Conservation (phyloP, 2,888 invertebrate species). For the Bhutanitis thaidina region DNA sequence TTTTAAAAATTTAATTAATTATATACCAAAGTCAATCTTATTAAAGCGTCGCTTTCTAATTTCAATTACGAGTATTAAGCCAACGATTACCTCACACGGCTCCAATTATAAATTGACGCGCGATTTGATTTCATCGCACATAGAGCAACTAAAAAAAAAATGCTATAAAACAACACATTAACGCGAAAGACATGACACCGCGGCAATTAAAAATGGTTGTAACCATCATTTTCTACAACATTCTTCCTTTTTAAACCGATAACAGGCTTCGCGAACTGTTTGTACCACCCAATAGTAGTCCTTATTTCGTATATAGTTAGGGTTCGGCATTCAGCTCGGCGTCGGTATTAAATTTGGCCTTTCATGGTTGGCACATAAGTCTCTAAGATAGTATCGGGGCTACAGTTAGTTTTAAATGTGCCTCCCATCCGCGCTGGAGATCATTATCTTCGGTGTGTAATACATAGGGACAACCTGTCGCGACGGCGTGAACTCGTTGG, state of each 20-base stretch:
- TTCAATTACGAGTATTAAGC: too few species aligned
- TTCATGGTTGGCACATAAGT: background rate
- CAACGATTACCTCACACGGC: background rate
- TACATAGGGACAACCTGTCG: background rate
- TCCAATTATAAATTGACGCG: background rate
- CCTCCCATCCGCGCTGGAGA: background rate
- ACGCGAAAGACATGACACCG: background rate
- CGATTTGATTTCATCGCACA: background rate
- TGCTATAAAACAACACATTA: background rate
- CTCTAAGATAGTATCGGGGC: background rate
- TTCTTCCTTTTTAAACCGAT: background rate
- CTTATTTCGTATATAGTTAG: background rate
- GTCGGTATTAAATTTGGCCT: background rate
- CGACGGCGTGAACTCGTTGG: background rate
- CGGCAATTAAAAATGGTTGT: background rate
- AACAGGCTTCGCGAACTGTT: background rate
- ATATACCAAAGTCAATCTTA: too few species aligned
- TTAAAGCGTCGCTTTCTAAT: too few species aligned
- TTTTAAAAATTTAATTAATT: too few species aligned
- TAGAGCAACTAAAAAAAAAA: background rate
- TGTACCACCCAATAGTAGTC: background rate
- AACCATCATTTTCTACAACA: background rate
- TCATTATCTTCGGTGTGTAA: background rate
- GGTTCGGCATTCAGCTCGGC: background rate
- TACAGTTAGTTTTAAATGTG: background rate